Evolutionary conservation across 2,888 invertebrate genomes (phyloP).

Genomic region (Yponomeuta sedellus): DNA sequence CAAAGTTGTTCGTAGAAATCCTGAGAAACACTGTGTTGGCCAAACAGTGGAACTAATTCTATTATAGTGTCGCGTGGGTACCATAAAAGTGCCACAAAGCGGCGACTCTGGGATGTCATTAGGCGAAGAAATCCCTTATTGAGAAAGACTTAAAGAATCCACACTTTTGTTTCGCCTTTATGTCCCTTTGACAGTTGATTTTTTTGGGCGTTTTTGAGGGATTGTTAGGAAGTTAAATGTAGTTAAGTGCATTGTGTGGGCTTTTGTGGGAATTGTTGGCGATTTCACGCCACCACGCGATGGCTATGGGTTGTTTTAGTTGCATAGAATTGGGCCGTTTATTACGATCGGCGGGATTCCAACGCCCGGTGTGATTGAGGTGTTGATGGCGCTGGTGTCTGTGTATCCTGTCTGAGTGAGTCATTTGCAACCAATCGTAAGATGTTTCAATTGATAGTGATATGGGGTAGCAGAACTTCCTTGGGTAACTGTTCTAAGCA

Average conservation of each 20-base stretch:
- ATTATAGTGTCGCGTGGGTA: constrained; percentile 73
- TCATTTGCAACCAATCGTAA: neutral
- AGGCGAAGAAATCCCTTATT: constrained; percentile 53
- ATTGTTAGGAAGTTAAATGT: constrained; percentile 74
- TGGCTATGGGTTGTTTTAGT: constrained; percentile 42
- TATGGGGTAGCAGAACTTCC: neutral
- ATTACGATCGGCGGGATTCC: constrained; percentile 62
- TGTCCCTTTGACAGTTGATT: constrained; percentile 58
- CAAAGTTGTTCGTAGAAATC: constrained; percentile 56
- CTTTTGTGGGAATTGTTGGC: constrained; percentile 36
- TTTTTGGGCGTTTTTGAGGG: constrained; percentile 52
- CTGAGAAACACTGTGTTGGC: constrained; percentile 50
- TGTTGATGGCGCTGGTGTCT: constrained; percentile 45
- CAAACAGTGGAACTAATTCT: constrained; percentile 72
- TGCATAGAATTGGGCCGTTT: constrained; percentile 64
- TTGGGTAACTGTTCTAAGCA: no score
- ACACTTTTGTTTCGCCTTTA: constrained; percentile 41
- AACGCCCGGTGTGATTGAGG: constrained; percentile 51
- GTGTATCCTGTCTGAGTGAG: neutral
- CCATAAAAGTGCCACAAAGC: constrained; percentile 69
- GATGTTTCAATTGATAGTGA: neutral
- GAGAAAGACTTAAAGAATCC: constrained; percentile 51
- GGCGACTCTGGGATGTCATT: constrained; percentile 58
- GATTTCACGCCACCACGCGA: constrained; percentile 59
- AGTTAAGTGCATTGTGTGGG: constrained; percentile 56